phyloP scores from a whole-genome alignment of 2,888 invertebrate genomes.

The Eumacrocentrus americanus region DNA sequence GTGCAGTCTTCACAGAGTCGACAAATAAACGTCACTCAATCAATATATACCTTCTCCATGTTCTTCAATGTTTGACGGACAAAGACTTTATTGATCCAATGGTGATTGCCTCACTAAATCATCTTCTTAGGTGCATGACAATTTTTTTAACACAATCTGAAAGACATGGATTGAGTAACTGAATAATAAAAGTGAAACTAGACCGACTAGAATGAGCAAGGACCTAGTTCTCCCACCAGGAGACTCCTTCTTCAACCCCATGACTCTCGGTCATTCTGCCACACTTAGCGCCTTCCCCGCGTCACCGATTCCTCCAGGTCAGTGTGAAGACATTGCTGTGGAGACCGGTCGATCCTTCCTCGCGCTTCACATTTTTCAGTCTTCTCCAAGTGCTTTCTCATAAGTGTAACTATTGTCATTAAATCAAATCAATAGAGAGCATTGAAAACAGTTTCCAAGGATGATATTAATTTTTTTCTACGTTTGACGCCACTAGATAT shows the following conservation, averaged over 20 bases:
- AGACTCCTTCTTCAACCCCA: conserved; percentile 6
- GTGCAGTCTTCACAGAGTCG: neutral
- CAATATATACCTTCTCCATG: too few relatives aligned
- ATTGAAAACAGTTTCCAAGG: neutral
- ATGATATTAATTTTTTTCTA: neutral
- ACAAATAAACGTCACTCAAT: neutral
- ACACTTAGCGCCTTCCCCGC: conserved; percentile 18
- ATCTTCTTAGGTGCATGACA: neutral
- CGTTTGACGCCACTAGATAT: neutral
- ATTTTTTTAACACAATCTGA: neutral
- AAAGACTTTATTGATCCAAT: conserved; percentile 3
- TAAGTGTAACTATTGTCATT: too few relatives aligned
- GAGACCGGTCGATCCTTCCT: neutral
- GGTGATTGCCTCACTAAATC: neutral
- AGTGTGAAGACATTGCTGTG: neutral
- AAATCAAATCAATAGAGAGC: too few relatives aligned
- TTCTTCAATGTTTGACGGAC: too few relatives aligned
- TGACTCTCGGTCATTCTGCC: conserved; percentile 13
- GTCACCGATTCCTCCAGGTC: conserved; percentile 2
- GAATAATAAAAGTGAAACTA: neutral
- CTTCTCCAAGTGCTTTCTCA: too few relatives aligned
- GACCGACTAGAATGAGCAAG: neutral
- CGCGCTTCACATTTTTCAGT: neutral
- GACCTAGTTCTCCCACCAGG: neutral
- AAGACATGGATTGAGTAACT: neutral